Conservation (phyloP, 37 sponge, comb jelly and placozoan genomes). For the Beroe ovata region DNA sequence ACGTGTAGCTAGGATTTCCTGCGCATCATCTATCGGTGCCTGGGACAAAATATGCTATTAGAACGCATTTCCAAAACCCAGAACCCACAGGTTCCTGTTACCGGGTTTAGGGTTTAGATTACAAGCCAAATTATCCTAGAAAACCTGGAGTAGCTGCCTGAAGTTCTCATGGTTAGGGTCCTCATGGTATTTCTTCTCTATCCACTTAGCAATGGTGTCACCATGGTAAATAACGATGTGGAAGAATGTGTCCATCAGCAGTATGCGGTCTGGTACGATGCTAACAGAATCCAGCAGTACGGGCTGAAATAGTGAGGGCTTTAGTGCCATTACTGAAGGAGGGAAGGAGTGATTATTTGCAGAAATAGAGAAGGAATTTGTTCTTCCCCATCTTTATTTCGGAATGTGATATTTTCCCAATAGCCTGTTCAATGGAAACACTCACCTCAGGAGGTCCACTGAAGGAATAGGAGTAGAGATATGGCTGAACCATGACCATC, state of each 20-base stretch:
- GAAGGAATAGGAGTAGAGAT: constrained; percentile 94
- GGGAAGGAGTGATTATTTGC: too few species aligned
- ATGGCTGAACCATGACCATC: constrained; percentile 96
- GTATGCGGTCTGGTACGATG: constrained; percentile 89
- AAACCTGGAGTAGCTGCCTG: constrained; percentile 78
- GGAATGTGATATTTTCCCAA: too few species aligned
- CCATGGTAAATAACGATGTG: constrained; percentile 97
- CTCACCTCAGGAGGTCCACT: constrained; percentile 93
- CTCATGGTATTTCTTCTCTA: constrained; percentile 82
- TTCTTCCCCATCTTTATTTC: too few species aligned
- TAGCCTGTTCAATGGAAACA: too few species aligned
- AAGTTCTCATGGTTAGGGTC: constrained; percentile 92
- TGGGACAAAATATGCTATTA: too few species aligned
- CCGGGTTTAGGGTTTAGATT: too few species aligned
- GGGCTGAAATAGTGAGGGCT: constrained; percentile 76
- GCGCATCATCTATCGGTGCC: constrained; percentile 96
- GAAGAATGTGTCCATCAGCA: constrained; percentile 96
- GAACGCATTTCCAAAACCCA: too few species aligned
- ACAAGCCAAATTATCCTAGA: too few species aligned
- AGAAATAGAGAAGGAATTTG: too few species aligned
- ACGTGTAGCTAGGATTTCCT: constrained; percentile 90
- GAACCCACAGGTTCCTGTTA: too few species aligned
- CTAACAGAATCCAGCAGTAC: constrained; percentile 95
- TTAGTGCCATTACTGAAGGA: too few species aligned
- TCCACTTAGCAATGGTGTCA: constrained; percentile 89